phyloP scores from a whole-genome alignment of 2,113 vertebrate genomes.

The Numida meleagris region DNA sequence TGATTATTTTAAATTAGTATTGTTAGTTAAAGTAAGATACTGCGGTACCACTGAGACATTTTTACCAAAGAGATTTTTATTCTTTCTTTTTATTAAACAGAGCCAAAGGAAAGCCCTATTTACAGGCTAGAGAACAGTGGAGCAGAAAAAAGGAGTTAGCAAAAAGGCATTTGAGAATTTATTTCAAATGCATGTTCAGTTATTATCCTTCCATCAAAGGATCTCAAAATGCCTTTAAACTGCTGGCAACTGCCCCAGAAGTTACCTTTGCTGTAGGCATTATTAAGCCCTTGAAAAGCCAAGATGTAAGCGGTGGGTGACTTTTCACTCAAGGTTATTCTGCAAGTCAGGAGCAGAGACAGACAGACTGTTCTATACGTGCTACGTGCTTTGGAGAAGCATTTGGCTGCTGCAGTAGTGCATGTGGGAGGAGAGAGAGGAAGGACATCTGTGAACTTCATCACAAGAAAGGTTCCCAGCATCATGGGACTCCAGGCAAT shows the following conservation, averaged over 20 bases:
- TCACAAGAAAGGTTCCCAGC: neutral
- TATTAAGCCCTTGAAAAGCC: neutral
- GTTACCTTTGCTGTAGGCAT: neutral
- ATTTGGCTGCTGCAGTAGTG: neutral
- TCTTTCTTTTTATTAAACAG: neutral
- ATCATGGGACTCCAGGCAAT: neutral
- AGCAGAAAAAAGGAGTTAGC: neutral
- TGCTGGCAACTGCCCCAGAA: neutral
- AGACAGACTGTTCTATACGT: neutral
- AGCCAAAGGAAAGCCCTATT: neutral
- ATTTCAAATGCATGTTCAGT: neutral
- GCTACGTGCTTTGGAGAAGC: neutral
- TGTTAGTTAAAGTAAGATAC: neutral
- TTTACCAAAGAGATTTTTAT: neutral
- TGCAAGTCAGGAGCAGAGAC: neutral
- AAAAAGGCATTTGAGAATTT: neutral
- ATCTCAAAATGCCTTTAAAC: neutral
- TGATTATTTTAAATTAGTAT: neutral
- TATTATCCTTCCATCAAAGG: neutral
- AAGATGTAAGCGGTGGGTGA: neutral
- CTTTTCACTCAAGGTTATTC: slow-evolving; percentile 4
- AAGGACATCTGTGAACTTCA: neutral
- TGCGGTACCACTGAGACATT: neutral
- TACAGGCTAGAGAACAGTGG: neutral
- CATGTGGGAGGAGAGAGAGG: neutral